These are phyloP conservation scores for Thalassoma bifasciatum DNA, from an alignment of 2,113 vertebrate species.

Conservation along the genomic window DNA sequence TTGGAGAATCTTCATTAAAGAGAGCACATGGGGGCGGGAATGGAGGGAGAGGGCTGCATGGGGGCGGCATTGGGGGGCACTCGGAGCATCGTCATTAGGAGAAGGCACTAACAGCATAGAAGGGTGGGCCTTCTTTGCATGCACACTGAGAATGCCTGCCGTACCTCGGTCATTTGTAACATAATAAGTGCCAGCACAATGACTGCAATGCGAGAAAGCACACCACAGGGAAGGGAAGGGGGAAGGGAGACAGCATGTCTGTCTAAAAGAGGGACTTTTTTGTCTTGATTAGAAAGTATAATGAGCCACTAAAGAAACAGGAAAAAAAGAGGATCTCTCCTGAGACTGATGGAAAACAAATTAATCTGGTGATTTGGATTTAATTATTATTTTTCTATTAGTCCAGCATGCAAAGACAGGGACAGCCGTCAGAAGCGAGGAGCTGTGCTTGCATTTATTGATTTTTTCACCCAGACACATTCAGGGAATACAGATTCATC, in stretches of 20 bases:
- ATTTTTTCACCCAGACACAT: conserved; percentile 90
- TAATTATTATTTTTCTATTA: conserved; percentile 95
- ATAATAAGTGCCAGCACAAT: conserved; percentile 99
- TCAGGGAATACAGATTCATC: conserved; percentile 99
- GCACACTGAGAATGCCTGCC: conserved; percentile 95
- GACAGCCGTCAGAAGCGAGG: conserved; percentile 89
- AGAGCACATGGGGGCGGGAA: conserved; percentile 88
- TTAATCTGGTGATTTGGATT: conserved; percentile 93
- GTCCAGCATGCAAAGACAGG: conserved; percentile 87
- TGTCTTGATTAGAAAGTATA: conserved; percentile 95
- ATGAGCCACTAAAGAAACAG: conserved; percentile 92
- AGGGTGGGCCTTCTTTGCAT: conserved; percentile 91
- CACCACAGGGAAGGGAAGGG: conserved; percentile 87
- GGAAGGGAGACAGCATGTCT: conserved; percentile 90
- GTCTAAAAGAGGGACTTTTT: conserved; percentile 87
- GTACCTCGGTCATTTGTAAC: conserved; percentile 99
- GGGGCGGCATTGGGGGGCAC: conserved; percentile 67
- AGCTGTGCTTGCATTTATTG: conserved; percentile 96
- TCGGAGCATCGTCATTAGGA: conserved; percentile 95
- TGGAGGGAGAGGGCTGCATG: conserved; percentile 59
- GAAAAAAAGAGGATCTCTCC: conserved; percentile 85
- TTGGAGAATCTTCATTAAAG: conserved; percentile 98
- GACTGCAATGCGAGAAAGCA: conserved; percentile 92
- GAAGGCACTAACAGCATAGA: conserved; percentile 82
- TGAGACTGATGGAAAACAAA: conserved; percentile 92